Evolutionary conservation across 1,140 invertebrate genomes (phyloP).

Genomic region (Heliconius eleuchia): DNA sequence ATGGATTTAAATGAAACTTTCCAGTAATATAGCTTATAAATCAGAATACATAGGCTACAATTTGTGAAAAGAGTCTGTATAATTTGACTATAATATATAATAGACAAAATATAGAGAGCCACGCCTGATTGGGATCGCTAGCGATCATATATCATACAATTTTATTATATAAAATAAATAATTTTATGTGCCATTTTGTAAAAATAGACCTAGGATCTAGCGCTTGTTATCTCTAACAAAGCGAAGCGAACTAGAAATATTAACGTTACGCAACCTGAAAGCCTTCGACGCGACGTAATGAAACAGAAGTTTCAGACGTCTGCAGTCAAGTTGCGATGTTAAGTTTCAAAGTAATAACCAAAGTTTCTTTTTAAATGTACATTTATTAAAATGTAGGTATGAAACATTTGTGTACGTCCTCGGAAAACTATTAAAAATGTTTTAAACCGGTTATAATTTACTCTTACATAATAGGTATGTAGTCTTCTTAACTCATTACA

Average conservation of each 20-base stretch:
- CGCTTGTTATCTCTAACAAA: conserved; percentile 12
- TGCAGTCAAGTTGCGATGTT: conserved; percentile 24
- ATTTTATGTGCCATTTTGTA: not conserved
- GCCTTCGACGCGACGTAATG: conserved; percentile 20
- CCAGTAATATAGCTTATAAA: too few relatives aligned
- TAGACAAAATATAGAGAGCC: too few relatives aligned
- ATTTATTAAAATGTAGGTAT: not conserved
- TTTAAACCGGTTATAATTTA: not conserved
- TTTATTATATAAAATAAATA: not conserved
- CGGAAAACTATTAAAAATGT: not conserved
- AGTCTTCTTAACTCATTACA: not conserved
- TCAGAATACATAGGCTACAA: too few relatives aligned
- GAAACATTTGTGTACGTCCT: not conserved
- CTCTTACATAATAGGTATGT: not conserved
- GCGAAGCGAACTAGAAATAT: conserved; percentile 14
- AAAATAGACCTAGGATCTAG: not conserved
- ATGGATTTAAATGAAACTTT: too few relatives aligned
- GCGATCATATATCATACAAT: too few relatives aligned
- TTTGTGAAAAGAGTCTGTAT: too few relatives aligned
- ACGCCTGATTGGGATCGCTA: too few relatives aligned
- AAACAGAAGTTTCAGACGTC: conserved; percentile 21
- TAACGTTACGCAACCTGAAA: conserved; percentile 28
- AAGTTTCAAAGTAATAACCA: conserved; percentile 22
- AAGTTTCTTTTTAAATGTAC: conserved; percentile 6
- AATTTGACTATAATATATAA: too few relatives aligned